These are phyloP conservation scores for Leptinotarsa haldemani DNA, from an alignment of 2,888 invertebrate species.

Conservation along the genomic window DNA sequence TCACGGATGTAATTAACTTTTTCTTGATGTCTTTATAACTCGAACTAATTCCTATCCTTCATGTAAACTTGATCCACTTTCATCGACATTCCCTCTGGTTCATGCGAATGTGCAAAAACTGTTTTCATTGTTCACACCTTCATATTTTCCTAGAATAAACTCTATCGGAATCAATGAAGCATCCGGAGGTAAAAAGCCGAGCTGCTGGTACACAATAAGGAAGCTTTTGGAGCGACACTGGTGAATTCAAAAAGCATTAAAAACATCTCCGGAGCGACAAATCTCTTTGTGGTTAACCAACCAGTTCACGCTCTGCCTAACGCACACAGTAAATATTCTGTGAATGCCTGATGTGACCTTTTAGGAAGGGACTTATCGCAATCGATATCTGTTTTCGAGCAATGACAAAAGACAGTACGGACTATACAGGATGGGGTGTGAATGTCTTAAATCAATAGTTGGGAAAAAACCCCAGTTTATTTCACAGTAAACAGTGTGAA, in stretches of 20 bases:
- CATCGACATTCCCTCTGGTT: neutral
- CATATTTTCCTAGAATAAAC: constrained; percentile 11
- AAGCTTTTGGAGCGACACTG: constrained; percentile 39
- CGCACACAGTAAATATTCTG: constrained; percentile 41
- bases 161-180: constrained; percentile 12
- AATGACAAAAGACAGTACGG: neutral
- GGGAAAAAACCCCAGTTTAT: too few species aligned
- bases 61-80: too few species aligned
- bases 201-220: neutral
- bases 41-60: too few species aligned
- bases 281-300: constrained; percentile 53
- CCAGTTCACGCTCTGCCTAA: constrained; percentile 49
- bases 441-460: too few species aligned
- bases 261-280: constrained; percentile 51
- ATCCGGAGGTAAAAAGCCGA: constrained; percentile 16
- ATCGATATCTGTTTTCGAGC: constrained; percentile 31
- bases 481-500: too few species aligned
- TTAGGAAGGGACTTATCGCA: constrained; percentile 19
- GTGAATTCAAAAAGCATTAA: constrained; percentile 52
- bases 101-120: neutral
- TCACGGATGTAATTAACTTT: too few species aligned
- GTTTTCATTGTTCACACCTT: constrained; percentile 3
- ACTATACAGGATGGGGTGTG: neutral
- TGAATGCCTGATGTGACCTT: constrained; percentile 14
- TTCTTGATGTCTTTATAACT: too few species aligned